Percentiles rank a stretch among this genome's conserved stretches.
Evolutionary conservation across 2,888 invertebrate species (phyloP).

Genomic region (Blastobasis adustella): DNA sequence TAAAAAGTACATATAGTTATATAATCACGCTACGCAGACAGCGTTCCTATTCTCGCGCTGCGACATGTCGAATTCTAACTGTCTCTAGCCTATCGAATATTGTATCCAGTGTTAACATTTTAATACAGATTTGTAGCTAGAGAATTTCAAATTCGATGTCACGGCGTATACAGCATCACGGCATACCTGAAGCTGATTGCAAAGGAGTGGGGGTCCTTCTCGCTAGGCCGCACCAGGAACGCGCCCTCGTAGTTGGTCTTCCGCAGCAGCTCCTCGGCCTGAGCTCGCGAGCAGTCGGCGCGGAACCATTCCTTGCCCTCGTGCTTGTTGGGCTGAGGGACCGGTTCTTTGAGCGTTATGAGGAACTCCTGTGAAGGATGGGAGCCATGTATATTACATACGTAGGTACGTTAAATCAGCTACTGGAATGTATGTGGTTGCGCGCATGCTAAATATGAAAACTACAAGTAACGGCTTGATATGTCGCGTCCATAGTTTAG

Average conservation of each 20-base stretch:
- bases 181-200: conserved; percentile 93
- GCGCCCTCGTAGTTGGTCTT: conserved; percentile 92
- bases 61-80: too few relatives aligned
- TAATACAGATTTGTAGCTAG: not conserved
- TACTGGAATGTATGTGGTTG: too few relatives aligned
- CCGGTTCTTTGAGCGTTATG: conserved; percentile 90
- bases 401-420: too few relatives aligned
- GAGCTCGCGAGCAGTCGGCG: conserved; percentile 83
- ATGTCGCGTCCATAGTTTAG: too few relatives aligned
- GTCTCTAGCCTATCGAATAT: too few relatives aligned
- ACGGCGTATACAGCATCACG: not conserved
- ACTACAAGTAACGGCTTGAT: too few relatives aligned
- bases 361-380: conserved; percentile 80
- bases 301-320: conserved; percentile 96
- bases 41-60: too few relatives aligned
- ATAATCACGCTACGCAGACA: too few relatives aligned
- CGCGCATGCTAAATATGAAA: too few relatives aligned
- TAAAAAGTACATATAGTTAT: too few relatives aligned
- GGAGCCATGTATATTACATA: too few relatives aligned
- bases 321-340: conserved; percentile 96
- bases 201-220: conserved; percentile 88
- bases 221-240: conserved; percentile 94
- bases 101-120: too few relatives aligned
- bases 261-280: conserved; percentile 92
- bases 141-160: not conserved